Percentiles rank a stretch among this genome's conserved stretches.
Conservation (phyloP, 2,797 vertebrate genomes). For the Phalanger gymnotis region DNA sequence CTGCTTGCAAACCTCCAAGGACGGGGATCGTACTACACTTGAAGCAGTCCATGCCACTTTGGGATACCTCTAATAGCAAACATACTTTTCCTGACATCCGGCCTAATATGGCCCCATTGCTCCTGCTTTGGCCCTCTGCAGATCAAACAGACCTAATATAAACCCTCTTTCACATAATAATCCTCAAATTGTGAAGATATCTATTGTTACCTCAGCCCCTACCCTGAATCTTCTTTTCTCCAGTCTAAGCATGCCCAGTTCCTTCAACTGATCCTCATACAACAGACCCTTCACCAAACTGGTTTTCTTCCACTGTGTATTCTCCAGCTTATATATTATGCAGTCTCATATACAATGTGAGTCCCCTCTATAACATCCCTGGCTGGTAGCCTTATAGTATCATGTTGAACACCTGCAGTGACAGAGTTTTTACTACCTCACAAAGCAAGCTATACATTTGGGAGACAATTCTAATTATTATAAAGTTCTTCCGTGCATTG, state of each 20-base stretch:
- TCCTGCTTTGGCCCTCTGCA: not conserved
- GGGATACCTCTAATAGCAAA: not conserved
- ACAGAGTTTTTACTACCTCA: not conserved
- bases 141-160: not conserved
- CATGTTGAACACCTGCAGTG: not conserved
- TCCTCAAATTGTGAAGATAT: not conserved
- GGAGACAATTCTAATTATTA: not conserved
- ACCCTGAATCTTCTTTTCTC: not conserved
- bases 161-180: not conserved
- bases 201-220: accelerated
- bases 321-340: not conserved
- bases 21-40: not conserved
- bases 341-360: not conserved
- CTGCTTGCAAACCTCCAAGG: not conserved
- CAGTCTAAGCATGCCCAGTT: not conserved
- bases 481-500: slow-evolving; percentile 13
- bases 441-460: not conserved
- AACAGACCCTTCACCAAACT: not conserved
- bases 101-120: not conserved
- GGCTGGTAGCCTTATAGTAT: not conserved
- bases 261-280: not conserved
- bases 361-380: not conserved
- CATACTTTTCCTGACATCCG: not conserved
- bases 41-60: not conserved
- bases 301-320: not conserved